These are phyloP conservation scores for Cheilosia soror DNA, from an alignment of 2,888 invertebrate species.

Conservation along the genomic window DNA sequence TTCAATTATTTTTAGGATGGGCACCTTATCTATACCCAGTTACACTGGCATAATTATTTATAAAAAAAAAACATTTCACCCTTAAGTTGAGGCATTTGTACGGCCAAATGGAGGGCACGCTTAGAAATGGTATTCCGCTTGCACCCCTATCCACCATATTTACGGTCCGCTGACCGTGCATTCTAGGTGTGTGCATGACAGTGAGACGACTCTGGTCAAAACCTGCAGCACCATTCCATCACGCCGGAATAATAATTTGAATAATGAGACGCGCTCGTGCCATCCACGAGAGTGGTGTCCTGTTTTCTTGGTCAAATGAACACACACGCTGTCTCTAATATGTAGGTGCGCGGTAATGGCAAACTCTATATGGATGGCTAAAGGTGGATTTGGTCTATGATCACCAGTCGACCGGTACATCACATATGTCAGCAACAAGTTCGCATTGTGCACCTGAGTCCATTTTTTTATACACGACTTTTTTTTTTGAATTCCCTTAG, in stretches of 20 bases:
- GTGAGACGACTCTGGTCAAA: constrained; percentile 69
- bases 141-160: constrained; percentile 62
- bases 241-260: constrained; percentile 74
- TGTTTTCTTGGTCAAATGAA: constrained; percentile 71
- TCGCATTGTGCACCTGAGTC: constrained; percentile 61
- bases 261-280: constrained; percentile 75
- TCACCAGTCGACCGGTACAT: constrained; percentile 75
- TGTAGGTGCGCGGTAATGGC: constrained; percentile 5
- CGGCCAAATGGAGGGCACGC: constrained; percentile 1
- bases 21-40: constrained; percentile 61
- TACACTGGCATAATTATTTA: constrained; percentile 61
- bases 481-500: constrained; percentile 24
- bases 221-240: constrained; percentile 74
- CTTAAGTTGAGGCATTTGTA: constrained; percentile 18
- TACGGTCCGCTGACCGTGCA: constrained; percentile 55
- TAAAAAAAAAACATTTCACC: constrained; percentile 42
- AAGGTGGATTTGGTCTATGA: constrained; percentile 74
- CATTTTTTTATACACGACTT: neutral
- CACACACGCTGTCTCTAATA: neutral
- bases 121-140: constrained; percentile 42
- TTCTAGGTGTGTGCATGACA: constrained; percentile 64
- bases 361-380: constrained; percentile 6
- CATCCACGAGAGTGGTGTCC: constrained; percentile 68
- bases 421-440: constrained; percentile 75
- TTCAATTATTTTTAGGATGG: constrained; percentile 66